These are phyloP conservation scores for Pherbina coryleti DNA, from an alignment of 2,888 invertebrate genomes.

Conservation along the genomic window DNA sequence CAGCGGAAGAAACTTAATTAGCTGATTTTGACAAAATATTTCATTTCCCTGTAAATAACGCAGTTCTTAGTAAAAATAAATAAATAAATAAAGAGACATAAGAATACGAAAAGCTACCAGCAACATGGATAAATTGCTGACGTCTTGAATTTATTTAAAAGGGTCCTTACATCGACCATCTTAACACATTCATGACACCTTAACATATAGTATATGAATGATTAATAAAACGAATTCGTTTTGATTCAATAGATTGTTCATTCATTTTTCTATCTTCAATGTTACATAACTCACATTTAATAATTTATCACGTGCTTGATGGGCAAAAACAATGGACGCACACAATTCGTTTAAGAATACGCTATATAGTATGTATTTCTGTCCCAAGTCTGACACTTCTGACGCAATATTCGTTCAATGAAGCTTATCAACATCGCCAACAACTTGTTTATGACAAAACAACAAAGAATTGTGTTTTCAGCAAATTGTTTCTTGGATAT, in stretches of 20 bases:
- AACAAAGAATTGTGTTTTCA: background rate
- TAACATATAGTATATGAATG: no score
- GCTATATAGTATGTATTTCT: background rate
- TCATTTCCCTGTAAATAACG: background rate
- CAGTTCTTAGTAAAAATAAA: no score
- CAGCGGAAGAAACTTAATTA: background rate
- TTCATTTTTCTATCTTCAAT: background rate
- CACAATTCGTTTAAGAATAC: background rate
- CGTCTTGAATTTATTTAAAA: no score
- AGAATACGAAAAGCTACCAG: no score
- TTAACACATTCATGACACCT: no score
- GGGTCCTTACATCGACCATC: no score
- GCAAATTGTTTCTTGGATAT: slow-evolving; percentile 17
- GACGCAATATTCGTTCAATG: background rate
- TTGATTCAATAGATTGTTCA: background rate
- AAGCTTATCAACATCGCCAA: slow-evolving; percentile 9
- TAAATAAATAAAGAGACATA: no score
- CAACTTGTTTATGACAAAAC: background rate
- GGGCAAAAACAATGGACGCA: background rate
- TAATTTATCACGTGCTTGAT: slow-evolving; percentile 10
- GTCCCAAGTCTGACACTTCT: background rate
- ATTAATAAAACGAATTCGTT: background rate
- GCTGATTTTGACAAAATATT: no score
- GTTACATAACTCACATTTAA: background rate
- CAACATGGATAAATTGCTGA: no score